phyloP scores from a whole-genome alignment of 2,888 invertebrate genomes.

The Capitulum mitella region DNA sequence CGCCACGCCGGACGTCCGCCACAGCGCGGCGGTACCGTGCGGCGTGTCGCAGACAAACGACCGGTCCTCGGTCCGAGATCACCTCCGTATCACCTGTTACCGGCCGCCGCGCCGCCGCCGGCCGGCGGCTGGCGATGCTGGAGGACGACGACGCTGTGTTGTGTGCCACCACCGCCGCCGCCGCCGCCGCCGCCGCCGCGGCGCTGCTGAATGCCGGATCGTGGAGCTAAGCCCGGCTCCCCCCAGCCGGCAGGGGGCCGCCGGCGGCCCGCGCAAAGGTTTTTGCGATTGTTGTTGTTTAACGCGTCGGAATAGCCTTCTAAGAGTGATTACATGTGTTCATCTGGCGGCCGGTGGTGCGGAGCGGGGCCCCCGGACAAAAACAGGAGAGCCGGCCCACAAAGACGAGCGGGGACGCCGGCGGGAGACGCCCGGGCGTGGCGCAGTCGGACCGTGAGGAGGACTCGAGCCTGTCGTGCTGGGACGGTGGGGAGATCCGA shows the following conservation, averaged over 20 bases:
- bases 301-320: slow-evolving; percentile 17
- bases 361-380: background rate
- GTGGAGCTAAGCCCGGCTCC: background rate
- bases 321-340: slow-evolving; percentile 20
- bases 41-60: background rate
- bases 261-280: background rate
- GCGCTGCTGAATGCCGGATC: background rate
- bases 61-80: background rate
- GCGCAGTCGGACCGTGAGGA: background rate
- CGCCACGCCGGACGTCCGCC: no score
- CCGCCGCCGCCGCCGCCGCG: background rate
- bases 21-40: no score
- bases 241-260: background rate
- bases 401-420: background rate
- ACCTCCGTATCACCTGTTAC: background rate
- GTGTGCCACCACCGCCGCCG: background rate
- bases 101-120: background rate
- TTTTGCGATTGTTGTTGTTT: slow-evolving; percentile 17
- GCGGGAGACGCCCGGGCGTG: background rate
- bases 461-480: no score
- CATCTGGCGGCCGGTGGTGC: background rate
- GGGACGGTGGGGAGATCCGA: no score
- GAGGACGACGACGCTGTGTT: background rate
- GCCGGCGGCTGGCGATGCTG: no score
- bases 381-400: background rate